phyloP scores from a whole-genome alignment of 2,888 invertebrate genomes.

The Thereva nobilitata region DNA sequence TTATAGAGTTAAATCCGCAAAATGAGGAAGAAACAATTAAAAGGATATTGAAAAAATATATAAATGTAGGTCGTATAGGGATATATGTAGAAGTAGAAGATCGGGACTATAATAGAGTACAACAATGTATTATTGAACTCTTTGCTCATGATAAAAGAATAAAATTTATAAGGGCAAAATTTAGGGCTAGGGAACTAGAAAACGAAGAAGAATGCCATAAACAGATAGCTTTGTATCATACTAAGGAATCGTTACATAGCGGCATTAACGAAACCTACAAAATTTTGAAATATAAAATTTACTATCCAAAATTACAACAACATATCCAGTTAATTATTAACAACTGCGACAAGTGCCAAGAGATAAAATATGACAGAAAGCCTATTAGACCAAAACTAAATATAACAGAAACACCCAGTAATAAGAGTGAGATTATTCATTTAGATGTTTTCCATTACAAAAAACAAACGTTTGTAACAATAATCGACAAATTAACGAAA shows the following conservation, averaged over 20 bases:
- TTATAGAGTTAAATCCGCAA: slow-evolving; percentile 1
- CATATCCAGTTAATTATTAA: slow-evolving; percentile 1
- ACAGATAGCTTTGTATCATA: slow-evolving; percentile 3
- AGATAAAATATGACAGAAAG: no score
- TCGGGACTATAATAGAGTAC: no score
- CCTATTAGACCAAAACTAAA: no score
- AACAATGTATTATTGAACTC: not conserved
- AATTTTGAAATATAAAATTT: slow-evolving; percentile 3
- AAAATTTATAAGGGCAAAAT: not conserved
- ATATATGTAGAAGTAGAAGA: slow-evolving; percentile 1
- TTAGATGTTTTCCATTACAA: no score
- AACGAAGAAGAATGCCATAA: slow-evolving; percentile 7
- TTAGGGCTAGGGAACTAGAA: not conserved
- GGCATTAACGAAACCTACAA: slow-evolving; percentile 1
- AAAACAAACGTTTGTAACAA: not conserved
- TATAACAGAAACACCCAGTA: no score
- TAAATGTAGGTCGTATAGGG: no score
- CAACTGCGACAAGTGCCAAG: no score
- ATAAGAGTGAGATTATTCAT: no score
- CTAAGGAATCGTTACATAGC: slow-evolving; percentile 7
- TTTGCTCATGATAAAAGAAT: not conserved
- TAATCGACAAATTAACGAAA: slow-evolving; percentile 9
- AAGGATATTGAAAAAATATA: no score
- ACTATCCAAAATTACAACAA: slow-evolving; percentile 3
- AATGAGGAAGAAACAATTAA: not conserved